Percentiles rank a stretch among this genome's conserved stretches.
phyloP scores from a whole-genome alignment of 2,113 vertebrate genomes.

The Malurus cyaneus region DNA sequence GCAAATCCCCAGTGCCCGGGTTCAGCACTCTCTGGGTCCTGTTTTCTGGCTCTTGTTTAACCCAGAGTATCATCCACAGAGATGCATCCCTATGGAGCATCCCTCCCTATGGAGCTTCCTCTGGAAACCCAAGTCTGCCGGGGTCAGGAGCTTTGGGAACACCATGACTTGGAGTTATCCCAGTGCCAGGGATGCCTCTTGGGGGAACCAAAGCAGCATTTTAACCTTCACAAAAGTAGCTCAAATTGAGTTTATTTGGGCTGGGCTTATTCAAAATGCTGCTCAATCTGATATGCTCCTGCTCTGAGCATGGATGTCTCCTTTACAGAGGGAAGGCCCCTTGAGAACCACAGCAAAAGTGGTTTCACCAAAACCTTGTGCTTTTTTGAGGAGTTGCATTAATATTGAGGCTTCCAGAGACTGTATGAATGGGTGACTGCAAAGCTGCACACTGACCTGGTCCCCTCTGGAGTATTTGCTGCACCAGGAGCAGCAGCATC shows the following conservation, averaged over 20 bases:
- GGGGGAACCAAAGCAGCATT: not conserved
- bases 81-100: not conserved
- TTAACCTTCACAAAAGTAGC: not conserved
- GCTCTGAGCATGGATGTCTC: fast-evolving
- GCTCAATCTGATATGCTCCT: not conserved
- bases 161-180: not conserved
- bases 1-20: not conserved
- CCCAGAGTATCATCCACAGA: not conserved
- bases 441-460: not conserved
- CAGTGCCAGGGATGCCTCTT: not conserved
- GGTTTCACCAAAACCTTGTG: not conserved
- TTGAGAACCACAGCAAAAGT: not conserved
- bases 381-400: not conserved
- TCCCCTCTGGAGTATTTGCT: not conserved
- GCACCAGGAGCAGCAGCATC: not conserved
- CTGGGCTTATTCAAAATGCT: not conserved
- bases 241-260: not conserved
- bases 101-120: not conserved
- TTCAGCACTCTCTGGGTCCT: not conserved
- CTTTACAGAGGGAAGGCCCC: fast-evolving
- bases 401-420: not conserved
- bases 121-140: fast-evolving
- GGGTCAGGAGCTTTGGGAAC: not conserved
- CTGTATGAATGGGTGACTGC: not conserved
- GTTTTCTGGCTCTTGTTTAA: not conserved